A percentile compares a stretch with the other conserved stretches of the same genome.
Conservation (phyloP, 2,888 invertebrate genomes). For the Acanthosepion lycidas region DNA sequence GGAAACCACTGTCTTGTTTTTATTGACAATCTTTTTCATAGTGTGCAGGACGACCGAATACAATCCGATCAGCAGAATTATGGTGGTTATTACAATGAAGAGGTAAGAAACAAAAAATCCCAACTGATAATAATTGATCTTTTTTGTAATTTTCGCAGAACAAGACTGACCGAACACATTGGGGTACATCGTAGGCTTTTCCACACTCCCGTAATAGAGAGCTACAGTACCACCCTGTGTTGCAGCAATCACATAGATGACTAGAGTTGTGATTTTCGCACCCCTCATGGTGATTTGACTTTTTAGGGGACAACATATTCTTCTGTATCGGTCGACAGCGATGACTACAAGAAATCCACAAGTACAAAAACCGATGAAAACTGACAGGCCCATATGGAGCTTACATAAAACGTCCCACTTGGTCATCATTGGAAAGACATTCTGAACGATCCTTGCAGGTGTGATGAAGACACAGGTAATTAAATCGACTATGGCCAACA, state of each 20-base stretch:
- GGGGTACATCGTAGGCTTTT: neutral
- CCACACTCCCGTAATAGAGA: conserved; percentile 2
- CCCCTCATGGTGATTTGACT: neutral
- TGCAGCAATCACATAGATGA: neutral
- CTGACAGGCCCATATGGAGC: neutral
- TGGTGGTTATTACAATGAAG: neutral
- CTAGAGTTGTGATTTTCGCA: neutral
- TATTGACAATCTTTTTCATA: neutral
- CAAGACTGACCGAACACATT: neutral
- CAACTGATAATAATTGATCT: neutral
- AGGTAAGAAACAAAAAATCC: conserved; percentile 16
- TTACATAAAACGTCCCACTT: neutral
- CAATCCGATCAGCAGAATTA: neutral
- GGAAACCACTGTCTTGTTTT: neutral
- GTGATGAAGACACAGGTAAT: neutral
- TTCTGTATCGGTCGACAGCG: conserved; percentile 23
- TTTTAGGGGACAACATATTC: neutral
- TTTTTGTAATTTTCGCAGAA: neutral
- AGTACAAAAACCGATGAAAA: neutral
- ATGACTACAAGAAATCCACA: neutral
- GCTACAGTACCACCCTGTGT: neutral
- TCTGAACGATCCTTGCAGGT: neutral
- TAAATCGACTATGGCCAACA: neutral
- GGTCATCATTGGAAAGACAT: neutral
- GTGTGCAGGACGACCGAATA: neutral